Percentiles rank a stretch among this genome's conserved stretches.
phyloP scores from a whole-genome alignment of 2,113 vertebrate genomes.

The Mirounga angustirostris region DNA sequence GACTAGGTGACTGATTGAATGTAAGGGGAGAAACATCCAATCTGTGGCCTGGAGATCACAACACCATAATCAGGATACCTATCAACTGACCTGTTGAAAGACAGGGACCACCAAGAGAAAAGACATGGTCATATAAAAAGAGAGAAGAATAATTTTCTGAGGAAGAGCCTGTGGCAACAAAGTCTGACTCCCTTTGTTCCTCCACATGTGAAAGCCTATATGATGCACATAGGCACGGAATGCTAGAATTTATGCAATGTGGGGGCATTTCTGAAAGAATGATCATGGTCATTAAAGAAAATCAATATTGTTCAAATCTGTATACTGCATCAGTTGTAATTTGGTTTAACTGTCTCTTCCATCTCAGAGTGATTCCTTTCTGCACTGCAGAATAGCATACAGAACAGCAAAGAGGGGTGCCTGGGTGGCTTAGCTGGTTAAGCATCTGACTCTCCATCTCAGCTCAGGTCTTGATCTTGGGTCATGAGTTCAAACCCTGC shows the following conservation, averaged over 20 bases:
- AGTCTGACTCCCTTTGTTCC: neutral
- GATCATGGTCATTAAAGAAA: neutral
- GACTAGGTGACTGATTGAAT: neutral
- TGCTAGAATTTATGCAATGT: neutral
- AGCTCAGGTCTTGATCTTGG: neutral
- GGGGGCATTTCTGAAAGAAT: neutral
- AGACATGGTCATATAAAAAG: neutral
- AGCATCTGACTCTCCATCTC: neutral
- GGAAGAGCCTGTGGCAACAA: neutral
- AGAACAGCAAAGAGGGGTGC: neutral
- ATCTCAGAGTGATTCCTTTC: neutral
- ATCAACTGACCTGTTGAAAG: neutral
- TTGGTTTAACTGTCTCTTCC: neutral
- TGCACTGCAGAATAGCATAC: neutral
- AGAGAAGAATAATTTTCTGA: neutral
- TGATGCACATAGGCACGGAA: neutral
- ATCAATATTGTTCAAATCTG: neutral
- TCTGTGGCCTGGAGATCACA: neutral
- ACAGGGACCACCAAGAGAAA: neutral
- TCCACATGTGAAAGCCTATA: neutral
- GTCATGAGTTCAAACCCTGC: neutral
- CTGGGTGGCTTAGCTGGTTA: neutral
- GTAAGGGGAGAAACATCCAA: neutral
- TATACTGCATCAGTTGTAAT: neutral
- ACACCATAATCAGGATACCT: neutral